phyloP scores from a whole-genome alignment of 2,888 invertebrate species.

The Andrena hattorfiana region DNA sequence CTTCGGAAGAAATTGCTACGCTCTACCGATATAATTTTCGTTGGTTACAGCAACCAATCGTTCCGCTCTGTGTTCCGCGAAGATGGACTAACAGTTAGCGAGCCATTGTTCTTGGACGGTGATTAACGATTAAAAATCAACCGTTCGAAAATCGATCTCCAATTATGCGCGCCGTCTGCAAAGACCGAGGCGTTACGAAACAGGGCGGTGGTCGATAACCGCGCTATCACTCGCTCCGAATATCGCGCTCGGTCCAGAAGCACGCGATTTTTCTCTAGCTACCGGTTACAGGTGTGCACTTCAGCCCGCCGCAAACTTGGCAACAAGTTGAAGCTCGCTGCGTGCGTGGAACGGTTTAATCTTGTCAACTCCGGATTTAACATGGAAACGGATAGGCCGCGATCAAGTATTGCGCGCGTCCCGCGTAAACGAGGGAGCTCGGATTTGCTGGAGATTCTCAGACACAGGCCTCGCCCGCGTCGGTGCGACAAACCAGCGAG shows the following conservation, averaged over 20 bases:
- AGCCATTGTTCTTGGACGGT: neutral
- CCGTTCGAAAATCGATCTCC: slow-evolving; percentile 18
- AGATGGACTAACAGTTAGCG: neutral
- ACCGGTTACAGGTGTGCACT: slow-evolving; percentile 55
- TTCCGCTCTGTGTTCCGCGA: no score
- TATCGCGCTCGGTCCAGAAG: neutral
- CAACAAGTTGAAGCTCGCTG: slow-evolving; percentile 41
- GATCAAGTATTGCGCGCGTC: neutral
- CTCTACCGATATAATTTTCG: no score
- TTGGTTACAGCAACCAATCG: no score
- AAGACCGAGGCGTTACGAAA: slow-evolving; percentile 37
- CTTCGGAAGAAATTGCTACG: no score
- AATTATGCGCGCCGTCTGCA: slow-evolving; percentile 17
- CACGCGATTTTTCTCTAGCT: slow-evolving; percentile 23
- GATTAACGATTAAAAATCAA: slow-evolving; percentile 34
- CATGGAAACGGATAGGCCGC: slow-evolving; percentile 30
- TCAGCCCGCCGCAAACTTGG: slow-evolving; percentile 46
- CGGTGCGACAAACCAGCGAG: neutral
- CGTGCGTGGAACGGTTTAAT: slow-evolving; percentile 49
- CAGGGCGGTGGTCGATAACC: slow-evolving; percentile 23
- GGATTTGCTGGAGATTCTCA: neutral
- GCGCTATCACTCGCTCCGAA: slow-evolving; percentile 6
- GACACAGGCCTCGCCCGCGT: neutral
- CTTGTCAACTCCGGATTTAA: slow-evolving; percentile 59
- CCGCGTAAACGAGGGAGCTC: neutral